These are phyloP conservation scores for Cacatua alba DNA, from an alignment of 2,113 vertebrate species.

Conservation along the genomic window DNA sequence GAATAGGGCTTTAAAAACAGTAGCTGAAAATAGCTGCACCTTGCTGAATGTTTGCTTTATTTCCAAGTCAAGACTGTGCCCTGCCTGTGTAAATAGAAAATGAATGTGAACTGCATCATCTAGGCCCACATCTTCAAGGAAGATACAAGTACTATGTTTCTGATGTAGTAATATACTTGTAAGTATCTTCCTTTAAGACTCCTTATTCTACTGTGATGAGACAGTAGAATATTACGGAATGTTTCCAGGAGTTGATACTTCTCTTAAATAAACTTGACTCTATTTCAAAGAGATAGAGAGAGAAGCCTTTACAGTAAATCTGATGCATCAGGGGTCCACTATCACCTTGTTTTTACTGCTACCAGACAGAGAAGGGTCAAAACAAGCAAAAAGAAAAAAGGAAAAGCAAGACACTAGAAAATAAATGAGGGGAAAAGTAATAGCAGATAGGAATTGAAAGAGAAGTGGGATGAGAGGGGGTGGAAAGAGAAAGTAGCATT, in stretches of 20 bases:
- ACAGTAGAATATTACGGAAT: neutral
- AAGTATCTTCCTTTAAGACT: conserved; percentile 17
- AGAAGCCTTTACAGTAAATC: neutral
- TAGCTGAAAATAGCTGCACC: conserved; percentile 8
- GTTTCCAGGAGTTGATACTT: neutral
- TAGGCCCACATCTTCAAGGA: neutral
- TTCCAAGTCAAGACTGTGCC: neutral
- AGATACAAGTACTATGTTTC: neutral
- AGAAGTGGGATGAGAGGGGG: neutral
- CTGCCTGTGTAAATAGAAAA: neutral
- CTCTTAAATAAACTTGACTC: neutral
- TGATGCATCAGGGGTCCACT: neutral
- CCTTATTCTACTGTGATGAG: neutral
- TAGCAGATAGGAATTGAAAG: neutral
- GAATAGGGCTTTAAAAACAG: conserved; percentile 6
- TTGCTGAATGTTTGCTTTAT: neutral
- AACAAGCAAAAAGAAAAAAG: neutral
- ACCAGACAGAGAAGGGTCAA: neutral
- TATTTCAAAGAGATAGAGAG: neutral
- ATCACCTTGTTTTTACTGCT: neutral
- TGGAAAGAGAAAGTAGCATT: conserved; percentile 12
- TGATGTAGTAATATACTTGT: neutral
- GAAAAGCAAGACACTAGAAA: neutral
- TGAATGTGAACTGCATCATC: neutral
- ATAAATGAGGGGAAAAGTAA: neutral